Evolutionary conservation across 2,888 invertebrate genomes (phyloP), one percentile per base, ranked within the genome.

Genomic region (Latrodectus elegans): DNA sequence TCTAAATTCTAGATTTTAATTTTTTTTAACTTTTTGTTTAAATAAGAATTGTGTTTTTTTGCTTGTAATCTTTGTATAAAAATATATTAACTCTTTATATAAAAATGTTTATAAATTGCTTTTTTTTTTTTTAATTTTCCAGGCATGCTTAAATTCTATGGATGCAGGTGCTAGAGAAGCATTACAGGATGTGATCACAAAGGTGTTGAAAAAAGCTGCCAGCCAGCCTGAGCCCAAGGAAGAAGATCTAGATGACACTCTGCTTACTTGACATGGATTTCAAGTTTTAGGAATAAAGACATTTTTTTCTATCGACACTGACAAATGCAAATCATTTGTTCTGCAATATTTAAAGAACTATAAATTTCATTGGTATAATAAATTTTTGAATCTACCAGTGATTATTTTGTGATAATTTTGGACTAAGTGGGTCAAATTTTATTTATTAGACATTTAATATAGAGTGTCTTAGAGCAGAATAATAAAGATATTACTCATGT

Each of bases 211-310:
- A 89, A 97, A 97, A 93, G 94, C 95, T 17, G 93, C 95, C 88
- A 94, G 94, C 64, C 95, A 95, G 91, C 94, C 95, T 22, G 96
- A 96, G 92, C 95, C 96, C 90, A 96, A 96, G 92, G 96, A 97
- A 92, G 97, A 97, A 91, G 97, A 98, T 92, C 94, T 98, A 89
- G 98, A 98, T 92, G 96, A 97, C 92, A 98, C 98, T 83, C 93
- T 98, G 92, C 94, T 97, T 93, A 95, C 95, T 92, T 97, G 95
- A 96, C 90, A 79, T 51, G 26, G 14, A 51, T 81, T 55, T 6
- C 64, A 65, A n/a, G 9, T 51, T 67, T 76, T 86, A 86, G 86
- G 60, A 67, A 72, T 68, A 71, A 68, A 51, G 60, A 85, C 60
- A 17, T 76, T 85, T 80, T 68, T 84, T 67, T 74, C 26, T n/a